Evolutionary conservation across 2,113 vertebrate species (phyloP), one percentile per base, ranked within the genome.

Genomic region (Gambusia affinis): DNA sequence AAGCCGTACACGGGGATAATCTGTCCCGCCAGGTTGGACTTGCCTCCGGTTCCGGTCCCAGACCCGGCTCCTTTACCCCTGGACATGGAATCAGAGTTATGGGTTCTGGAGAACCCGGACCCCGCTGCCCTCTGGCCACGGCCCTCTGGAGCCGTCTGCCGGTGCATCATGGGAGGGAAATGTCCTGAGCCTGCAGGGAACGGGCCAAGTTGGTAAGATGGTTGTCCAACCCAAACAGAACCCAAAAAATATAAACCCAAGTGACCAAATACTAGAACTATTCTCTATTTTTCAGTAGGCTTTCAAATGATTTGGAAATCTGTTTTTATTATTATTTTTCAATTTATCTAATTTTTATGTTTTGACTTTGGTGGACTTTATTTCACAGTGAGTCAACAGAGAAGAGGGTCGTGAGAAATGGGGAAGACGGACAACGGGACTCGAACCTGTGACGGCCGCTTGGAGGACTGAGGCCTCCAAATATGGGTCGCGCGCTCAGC

Each of bases 1-100:
- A 99, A 98, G 75, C 97, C 98, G 77, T 99, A 99, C 74, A 99
- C 96, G 0, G 98, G 98, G 80, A 99, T 97, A 82, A 99, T 97
- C 85, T 98, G 98, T 8, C 96, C 96, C 27, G 98, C 95, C n/a
- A 99, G 94, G 85, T 97, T 96, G 92, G 96, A 96, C 67, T 97
- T 95, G 22, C 91, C 90, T 3, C 91, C 88, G 0, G 84, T 63
- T 12, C 90, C 90, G 0, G 83, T 75, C 30, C 90, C 91, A 0
- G 89, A 87, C 44, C 91, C 89, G 3, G 88, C 88, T 27, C 95
- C 96, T 76, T 96, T 98, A 51, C 95, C 94, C 76, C 97, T 95
- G 87, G 95, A 88, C 64, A 94, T 87, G 63, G 95, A 94, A 77
- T 98, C 97, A 0, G 96, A 60, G 29, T 95, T 94, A 73, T 98